These are phyloP conservation scores for Trachelus stipa DNA, from an alignment of 2,888 invertebrate species.

Conservation along the genomic window DNA sequence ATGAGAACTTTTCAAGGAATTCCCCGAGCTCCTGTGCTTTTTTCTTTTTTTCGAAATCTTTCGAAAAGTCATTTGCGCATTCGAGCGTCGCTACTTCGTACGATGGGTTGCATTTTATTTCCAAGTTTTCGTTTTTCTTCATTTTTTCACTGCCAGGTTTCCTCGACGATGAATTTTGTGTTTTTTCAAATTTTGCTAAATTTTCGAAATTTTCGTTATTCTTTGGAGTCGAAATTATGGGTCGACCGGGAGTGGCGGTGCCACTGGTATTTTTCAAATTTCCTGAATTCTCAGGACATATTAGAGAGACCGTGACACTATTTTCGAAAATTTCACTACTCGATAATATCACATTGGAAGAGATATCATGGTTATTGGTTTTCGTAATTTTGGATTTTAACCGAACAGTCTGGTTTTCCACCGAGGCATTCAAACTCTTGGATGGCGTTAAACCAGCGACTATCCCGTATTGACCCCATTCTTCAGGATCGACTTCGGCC, in stretches of 20 bases:
- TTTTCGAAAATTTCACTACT: slow-evolving; percentile 35
- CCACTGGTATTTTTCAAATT: background rate
- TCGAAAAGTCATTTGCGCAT: background rate
- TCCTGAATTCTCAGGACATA: slow-evolving; percentile 31
- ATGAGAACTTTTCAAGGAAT: background rate
- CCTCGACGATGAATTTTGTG: background rate
- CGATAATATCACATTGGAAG: slow-evolving; percentile 35
- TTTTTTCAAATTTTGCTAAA: background rate
- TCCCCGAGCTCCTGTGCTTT: background rate
- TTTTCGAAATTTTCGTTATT: background rate
- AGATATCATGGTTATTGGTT: background rate
- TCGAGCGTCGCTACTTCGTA: background rate
- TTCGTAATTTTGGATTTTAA: background rate
- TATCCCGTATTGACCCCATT: slow-evolving; percentile 8
- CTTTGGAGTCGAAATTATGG: background rate
- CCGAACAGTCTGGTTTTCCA: background rate
- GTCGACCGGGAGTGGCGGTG: background rate
- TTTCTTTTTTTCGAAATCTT: slow-evolving; percentile 3
- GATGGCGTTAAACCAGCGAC: background rate
- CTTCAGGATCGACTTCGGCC: slow-evolving; percentile 12
- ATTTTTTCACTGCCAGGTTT: background rate
- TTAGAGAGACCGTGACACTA: slow-evolving; percentile 42
- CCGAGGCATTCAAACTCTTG: background rate
- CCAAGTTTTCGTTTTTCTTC: background rate
- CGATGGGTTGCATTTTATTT: slow-evolving; percentile 7